A percentile compares a stretch with the other conserved stretches of the same genome.
Evolutionary conservation across 1,140 invertebrate genomes (phyloP).

Genomic region (Drosophila trapezifrons): DNA sequence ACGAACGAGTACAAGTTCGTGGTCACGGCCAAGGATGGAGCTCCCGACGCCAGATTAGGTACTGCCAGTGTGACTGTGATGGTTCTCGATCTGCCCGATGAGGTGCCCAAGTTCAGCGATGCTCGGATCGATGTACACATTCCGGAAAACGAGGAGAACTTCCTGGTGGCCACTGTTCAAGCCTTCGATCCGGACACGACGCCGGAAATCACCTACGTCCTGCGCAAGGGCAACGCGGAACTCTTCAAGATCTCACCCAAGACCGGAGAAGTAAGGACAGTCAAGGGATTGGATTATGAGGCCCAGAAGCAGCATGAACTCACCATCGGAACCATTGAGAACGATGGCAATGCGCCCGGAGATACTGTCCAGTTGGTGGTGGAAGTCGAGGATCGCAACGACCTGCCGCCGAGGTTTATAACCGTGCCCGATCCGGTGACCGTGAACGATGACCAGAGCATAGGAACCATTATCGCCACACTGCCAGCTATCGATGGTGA

Average conservation of each 20-base stretch:
- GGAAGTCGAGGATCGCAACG: slow-evolving; percentile 92
- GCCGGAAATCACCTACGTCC: slow-evolving; percentile 92
- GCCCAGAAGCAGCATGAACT: slow-evolving; percentile 89
- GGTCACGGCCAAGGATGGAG: slow-evolving; percentile 94
- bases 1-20: slow-evolving; percentile 93
- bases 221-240: slow-evolving; percentile 91
- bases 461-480: slow-evolving; percentile 91
- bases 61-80: slow-evolving; percentile 93
- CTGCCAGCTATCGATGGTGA: slow-evolving; percentile 92
- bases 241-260: slow-evolving; percentile 92
- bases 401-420: slow-evolving; percentile 93
- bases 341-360: slow-evolving; percentile 88
- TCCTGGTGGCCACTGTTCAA: slow-evolving; percentile 90
- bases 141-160: slow-evolving; percentile 92
- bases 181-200: slow-evolving; percentile 90
- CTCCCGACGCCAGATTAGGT: slow-evolving; percentile 92
- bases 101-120: slow-evolving; percentile 91
- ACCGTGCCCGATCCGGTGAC: slow-evolving; percentile 91
- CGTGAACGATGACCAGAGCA: slow-evolving; percentile 91
- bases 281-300: slow-evolving; percentile 92
- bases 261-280: slow-evolving; percentile 90
- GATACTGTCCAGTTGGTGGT: slow-evolving; percentile 91
- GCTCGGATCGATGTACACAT: slow-evolving; percentile 90
- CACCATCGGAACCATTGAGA: slow-evolving; percentile 92
- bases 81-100: slow-evolving; percentile 91